Evolutionary conservation across 2,113 vertebrate species (phyloP).

Genomic region (Vimba vimba): DNA sequence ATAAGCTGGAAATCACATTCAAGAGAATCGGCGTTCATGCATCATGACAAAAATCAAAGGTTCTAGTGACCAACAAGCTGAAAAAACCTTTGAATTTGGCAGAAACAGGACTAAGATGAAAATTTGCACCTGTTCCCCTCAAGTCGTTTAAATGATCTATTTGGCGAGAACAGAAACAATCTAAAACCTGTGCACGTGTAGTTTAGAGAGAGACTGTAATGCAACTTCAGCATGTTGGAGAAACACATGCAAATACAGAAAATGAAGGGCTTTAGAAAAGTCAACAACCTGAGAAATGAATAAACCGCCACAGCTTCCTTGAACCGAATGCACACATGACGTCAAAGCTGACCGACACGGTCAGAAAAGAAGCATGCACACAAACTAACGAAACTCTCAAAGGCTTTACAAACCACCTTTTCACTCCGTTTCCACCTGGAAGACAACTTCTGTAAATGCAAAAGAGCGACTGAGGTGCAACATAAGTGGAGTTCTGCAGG

Average conservation of each 20-base stretch:
- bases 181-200: background rate
- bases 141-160: background rate
- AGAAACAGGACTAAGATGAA: background rate
- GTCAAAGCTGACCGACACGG: background rate
- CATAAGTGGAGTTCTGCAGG: background rate
- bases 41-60: slow-evolving; percentile 6
- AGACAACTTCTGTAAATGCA: background rate
- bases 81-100: background rate
- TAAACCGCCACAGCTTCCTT: background rate
- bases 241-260: background rate
- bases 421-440: background rate
- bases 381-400: background rate
- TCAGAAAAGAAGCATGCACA: background rate
- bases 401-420: background rate
- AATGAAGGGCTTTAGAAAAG: background rate
- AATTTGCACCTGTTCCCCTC: background rate
- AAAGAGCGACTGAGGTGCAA: background rate
- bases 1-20: slow-evolving; percentile 13
- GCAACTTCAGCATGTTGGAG: no score
- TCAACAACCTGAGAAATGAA: background rate
- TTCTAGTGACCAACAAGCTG: background rate
- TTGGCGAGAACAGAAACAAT: background rate
- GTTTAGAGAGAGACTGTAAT: background rate
- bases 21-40: slow-evolving; percentile 6
- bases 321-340: background rate